Evolutionary conservation across 2,797 vertebrate species (phyloP).

Genomic region (Channa striata): DNA sequence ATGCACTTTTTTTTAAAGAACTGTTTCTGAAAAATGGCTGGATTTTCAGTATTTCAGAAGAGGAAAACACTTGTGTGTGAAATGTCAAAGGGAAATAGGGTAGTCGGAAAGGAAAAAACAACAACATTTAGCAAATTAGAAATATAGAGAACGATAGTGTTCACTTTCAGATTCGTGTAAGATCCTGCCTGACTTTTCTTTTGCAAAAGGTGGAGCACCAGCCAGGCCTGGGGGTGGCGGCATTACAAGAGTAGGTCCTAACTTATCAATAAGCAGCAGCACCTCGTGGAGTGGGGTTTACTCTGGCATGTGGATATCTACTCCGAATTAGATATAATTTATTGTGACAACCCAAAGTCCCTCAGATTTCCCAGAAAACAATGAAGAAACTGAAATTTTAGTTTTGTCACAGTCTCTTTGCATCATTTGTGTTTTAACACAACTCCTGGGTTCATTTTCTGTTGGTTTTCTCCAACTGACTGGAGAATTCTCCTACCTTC

Average conservation of each 20-base stretch:
- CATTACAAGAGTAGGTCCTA: not conserved
- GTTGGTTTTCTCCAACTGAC: slow-evolving; percentile 64
- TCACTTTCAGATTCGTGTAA: slow-evolving; percentile 18
- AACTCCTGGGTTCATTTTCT: slow-evolving; percentile 66
- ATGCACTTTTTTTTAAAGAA: not conserved
- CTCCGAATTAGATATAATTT: not conserved
- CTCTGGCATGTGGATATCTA: slow-evolving; percentile 13
- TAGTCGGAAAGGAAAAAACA: slow-evolving; percentile 51
- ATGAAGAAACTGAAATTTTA: slow-evolving; percentile 66
- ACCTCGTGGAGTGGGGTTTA: not conserved
- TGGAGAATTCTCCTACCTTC: slow-evolving; percentile 92
- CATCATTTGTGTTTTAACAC: slow-evolving; percentile 75
- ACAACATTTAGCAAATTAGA: slow-evolving; percentile 7
- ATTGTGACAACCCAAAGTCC: slow-evolving; percentile 37
- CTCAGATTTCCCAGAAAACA: slow-evolving; percentile 62
- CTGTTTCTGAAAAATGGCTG: too few relatives aligned
- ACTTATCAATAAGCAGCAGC: slow-evolving; percentile 11
- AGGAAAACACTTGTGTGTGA: slow-evolving; percentile 34
- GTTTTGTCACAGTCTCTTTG: slow-evolving; percentile 63
- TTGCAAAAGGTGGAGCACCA: slow-evolving; percentile 19
- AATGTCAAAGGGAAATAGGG: slow-evolving; percentile 82
- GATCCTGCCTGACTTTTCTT: slow-evolving; percentile 44
- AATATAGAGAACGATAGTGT: not conserved
- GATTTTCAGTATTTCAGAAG: not conserved
- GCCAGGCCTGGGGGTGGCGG: not conserved